Percentiles rank a stretch among this genome's conserved stretches.
phyloP scores from a whole-genome alignment of 2,797 vertebrate species.

The Agapornis canus region DNA sequence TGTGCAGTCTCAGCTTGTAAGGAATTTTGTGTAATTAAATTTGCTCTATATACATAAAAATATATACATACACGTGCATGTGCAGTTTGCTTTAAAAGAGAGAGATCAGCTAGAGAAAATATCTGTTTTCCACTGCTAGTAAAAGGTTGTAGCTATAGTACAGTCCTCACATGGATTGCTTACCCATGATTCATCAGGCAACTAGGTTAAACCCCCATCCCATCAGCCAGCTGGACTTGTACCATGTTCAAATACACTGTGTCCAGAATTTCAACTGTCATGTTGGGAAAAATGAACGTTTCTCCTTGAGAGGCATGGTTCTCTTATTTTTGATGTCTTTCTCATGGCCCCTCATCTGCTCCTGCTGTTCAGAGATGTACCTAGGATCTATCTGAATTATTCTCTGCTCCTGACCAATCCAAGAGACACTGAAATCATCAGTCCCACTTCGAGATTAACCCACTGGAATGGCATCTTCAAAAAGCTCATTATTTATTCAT shows the following conservation, averaged over 20 bases:
- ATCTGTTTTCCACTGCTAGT: neutral
- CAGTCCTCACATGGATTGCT: neutral
- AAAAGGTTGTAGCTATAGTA: neutral
- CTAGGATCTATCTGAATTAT: neutral
- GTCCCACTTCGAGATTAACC: neutral
- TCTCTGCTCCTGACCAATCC: neutral
- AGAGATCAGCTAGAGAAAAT: neutral
- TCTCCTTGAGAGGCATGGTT: neutral
- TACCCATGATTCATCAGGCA: neutral
- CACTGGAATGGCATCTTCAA: neutral
- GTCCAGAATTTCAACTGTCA: neutral
- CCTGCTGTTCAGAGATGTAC: neutral
- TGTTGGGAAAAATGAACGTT: neutral
- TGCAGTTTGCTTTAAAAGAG: neutral
- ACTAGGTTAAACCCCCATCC: neutral
- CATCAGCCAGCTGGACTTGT: neutral
- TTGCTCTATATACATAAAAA: neutral
- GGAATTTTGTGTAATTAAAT: constrained; percentile 49
- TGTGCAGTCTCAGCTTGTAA: constrained; percentile 34
- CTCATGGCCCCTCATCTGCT: neutral
- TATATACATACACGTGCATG: neutral
- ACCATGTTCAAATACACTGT: neutral
- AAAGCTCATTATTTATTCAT: neutral
- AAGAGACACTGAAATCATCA: neutral
- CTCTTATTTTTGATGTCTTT: neutral